Percentiles rank a stretch among this genome's conserved stretches.
Evolutionary conservation across 2,888 invertebrate genomes (phyloP).

Genomic region (Agapetus fuscipes): DNA sequence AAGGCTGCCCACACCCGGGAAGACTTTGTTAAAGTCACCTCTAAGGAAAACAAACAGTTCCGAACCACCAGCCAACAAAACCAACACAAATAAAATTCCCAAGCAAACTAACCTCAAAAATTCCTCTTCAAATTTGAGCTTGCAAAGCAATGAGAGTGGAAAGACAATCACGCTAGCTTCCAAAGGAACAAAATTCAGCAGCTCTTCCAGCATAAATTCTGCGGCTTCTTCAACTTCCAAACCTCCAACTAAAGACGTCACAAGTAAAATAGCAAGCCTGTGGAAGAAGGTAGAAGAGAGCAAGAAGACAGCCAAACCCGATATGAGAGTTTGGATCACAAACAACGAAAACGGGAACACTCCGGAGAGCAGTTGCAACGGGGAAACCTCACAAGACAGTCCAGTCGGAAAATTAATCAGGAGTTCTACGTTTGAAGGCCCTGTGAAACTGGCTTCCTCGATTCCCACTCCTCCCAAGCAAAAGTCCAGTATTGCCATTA

Average conservation of each 20-base stretch:
- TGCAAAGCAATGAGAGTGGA: conserved; percentile 44
- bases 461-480: conserved; percentile 37
- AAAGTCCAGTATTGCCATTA: conserved; percentile 30
- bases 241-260: conserved; percentile 48
- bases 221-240: conserved; percentile 44
- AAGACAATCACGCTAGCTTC: conserved; percentile 37
- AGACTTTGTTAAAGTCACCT: conserved; percentile 26
- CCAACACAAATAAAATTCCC: conserved; percentile 21
- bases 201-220: conserved; percentile 51
- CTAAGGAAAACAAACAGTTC: conserved; percentile 27
- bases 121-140: conserved; percentile 47
- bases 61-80: conserved; percentile 26
- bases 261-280: conserved; percentile 69
- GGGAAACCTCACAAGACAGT: conserved; percentile 1
- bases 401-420: conserved; percentile 37
- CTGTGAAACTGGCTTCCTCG: conserved; percentile 31
- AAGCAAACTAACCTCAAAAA: conserved; percentile 31
- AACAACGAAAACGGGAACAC: conserved; percentile 5
- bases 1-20: conserved; percentile 34
- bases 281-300: conserved; percentile 71
- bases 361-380: neutral
- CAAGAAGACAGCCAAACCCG: conserved; percentile 49
- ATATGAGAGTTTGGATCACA: conserved; percentile 52
- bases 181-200: conserved; percentile 27
- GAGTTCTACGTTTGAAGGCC: conserved; percentile 58